These are phyloP conservation scores for Thymelicus sylvestris DNA, from an alignment of 2,888 invertebrate species.

Conservation along the genomic window DNA sequence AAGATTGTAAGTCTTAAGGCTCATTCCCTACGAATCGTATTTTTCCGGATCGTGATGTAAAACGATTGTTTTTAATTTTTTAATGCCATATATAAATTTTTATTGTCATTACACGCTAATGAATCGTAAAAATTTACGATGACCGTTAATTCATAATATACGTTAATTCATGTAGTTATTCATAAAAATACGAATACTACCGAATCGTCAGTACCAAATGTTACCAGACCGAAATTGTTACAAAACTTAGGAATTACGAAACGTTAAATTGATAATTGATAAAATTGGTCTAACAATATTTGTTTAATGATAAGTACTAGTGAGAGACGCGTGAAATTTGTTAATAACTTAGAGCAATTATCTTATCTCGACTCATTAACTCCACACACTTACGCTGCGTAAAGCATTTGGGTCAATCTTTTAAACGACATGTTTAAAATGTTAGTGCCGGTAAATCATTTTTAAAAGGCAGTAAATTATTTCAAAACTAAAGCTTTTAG, in stretches of 20 bases:
- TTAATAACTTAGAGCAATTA: constrained; percentile 74
- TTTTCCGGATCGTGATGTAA: too few species aligned
- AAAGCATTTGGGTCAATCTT: constrained; percentile 51
- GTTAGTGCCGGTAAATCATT: constrained; percentile 21
- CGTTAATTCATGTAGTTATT: too few species aligned
- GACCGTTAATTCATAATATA: too few species aligned
- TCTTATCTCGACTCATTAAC: constrained; percentile 74
- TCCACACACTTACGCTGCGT: constrained; percentile 59
- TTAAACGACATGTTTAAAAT: constrained; percentile 44
- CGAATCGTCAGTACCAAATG: too few species aligned
- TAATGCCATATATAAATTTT: too few species aligned
- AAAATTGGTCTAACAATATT: constrained; percentile 73
- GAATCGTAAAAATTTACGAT: too few species aligned
- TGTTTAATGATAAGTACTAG: constrained; percentile 69
- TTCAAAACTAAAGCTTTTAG: constrained; percentile 7
- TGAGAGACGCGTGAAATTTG: constrained; percentile 74
- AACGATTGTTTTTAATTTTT: too few species aligned
- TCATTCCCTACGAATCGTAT: too few species aligned
- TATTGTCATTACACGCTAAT: too few species aligned
- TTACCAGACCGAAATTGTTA: constrained; percentile 39
- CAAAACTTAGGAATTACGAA: constrained; percentile 59
- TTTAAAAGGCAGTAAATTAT: neutral
- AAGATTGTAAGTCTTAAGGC: constrained; percentile 40
- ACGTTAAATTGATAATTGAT: constrained; percentile 58
- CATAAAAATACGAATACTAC: too few species aligned